Evolutionary conservation across 2,797 vertebrate genomes (phyloP), one percentile per base, ranked within the genome.

Genomic region (Poeciliopsis turneri): DNA sequence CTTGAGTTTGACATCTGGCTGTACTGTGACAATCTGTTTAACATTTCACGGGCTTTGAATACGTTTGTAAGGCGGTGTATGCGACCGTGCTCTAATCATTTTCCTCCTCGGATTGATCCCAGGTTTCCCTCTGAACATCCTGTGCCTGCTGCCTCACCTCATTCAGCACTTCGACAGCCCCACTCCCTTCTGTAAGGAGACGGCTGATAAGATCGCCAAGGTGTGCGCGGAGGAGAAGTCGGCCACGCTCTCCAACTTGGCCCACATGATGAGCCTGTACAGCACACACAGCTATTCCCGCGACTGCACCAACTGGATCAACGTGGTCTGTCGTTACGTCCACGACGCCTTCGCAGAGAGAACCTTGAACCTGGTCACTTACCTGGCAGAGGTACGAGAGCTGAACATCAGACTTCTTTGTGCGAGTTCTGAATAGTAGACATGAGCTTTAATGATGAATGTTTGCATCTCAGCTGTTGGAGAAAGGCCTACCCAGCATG

Each of bases 141-240:
- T 99, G 91, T 99, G 98, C 94, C 97, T 99, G 82, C 95, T 99
- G 91, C 98, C 98, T 84, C 98, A 99, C 92, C 96, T 99, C 92
- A 98, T 99, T 90, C 98, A 97, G 92, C 97, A 99, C 96, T 99
- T 99, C 95, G 98, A 99, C 96, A 99, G 96, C 91, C 98, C 98
- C 74, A 99, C 98, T 76, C 95, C 96, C 30, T 99, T 99, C 95
- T 99, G 98, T 92, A 99, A 98, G 95, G 98, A 99, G 95, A 98
- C 98, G 16, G 98, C 98, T 55, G 98, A 99, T 92, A 97, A 96
- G 77, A 98, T 99, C 88, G 97, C 98, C 82, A 98, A 97, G 95
- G 96, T 99, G 78, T 99, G 98, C 57, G 95, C 96, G 0, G 98
- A 99, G 76, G 98, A 99, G 88, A 99, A 98, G 81, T 97, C 97